Evolutionary conservation across 2,888 invertebrate genomes (phyloP), one percentile per base, ranked within the genome.

Genomic region (Cyclophora albipunctata): DNA sequence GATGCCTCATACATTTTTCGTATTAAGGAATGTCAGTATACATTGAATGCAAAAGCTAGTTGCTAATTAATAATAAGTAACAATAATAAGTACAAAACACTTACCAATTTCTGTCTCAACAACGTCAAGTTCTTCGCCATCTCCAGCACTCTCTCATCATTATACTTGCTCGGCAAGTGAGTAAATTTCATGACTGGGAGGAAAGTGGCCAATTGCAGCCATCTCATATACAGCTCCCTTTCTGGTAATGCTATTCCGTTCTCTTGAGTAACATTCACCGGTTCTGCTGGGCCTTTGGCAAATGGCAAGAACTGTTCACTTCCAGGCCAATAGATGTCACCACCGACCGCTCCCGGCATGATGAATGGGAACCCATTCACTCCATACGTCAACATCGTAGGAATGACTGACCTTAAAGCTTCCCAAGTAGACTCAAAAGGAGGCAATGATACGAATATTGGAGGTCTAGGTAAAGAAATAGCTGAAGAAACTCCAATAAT

Each of bases 321-420:
- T 2, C 90, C 90, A 3, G 92, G 91, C 56, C 93, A 87, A 46
- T 92, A 91, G 43, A 93, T 94, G 65, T 97, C 96, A 0, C 97
- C 98, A 0, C 98, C 98, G 0, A 98, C 96, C 3, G 97, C 95
- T 0, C 98, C 98, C 0, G 98, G 96, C 89, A 98, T 93, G 44
- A 98, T 91, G 66, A 98, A 98, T 0, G 97, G 97, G 79, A 95
- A 98, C 0, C 98, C 98, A 47, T 96, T 92, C 34, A 98, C 91
- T 0, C 98, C 97, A 61, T 98, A 94, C 0, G 94, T 95, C 34
- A 97, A 80, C 51, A 96, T 93, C 0, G 96, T 95, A 0, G 98
- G 96, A 63, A 98, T 94, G 0, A 98, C 92, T 5, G 93, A 91
- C 55, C 92, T 90, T 20, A 97, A 83, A 0, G 96, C 96, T 47